Base-by-base conservation (phyloP, 53 echinoderm and acorn worm species). In the Arbacia lixula region DNA sequence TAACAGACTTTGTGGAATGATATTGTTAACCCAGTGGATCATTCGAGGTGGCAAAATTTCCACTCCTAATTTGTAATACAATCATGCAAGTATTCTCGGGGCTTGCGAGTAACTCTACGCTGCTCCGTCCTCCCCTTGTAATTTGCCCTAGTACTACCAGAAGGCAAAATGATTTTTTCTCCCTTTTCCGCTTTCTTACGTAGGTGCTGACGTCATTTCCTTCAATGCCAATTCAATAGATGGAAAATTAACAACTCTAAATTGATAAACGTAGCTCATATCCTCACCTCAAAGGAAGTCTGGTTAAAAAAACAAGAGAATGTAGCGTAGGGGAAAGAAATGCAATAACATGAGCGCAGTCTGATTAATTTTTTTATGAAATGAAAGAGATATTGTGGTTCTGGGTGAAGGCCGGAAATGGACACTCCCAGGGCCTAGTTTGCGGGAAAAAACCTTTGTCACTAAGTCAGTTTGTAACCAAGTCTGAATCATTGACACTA, bases 241-340 rank as follows among this genome's bases (percentile, higher is more conserved):
- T 53, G 50, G 74, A 29, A 74, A 69, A 74, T 74, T 74, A 74
- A 52, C 50, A 74, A 74, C 29, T 74, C 53, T 74, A 74, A 74
- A 74, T 74, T 74, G 74, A 53, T 74, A 74, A 74, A 74, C 33
- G 53, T 30, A 46, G 20, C 74, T 74, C 35, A 34, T 74, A 29
- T 74, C 52, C 33, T 74, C 27, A 69, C 69, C 69, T 69, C 43
- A 69, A 27, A 69, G 69, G 41, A 69, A 69, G n/a, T 69, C 3
- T n/a, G n/a, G n/a, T n/a, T n/a, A n/a, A n/a, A n/a, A n/a, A n/a
- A n/a, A n/a, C n/a, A n/a, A n/a, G n/a, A n/a, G n/a, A n/a, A n/a
- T n/a, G n/a, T n/a, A n/a, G n/a, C n/a, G n/a, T n/a, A n/a, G n/a
- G n/a, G n/a, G n/a, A n/a, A n/a, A n/a, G n/a, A n/a, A n/a, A n/a